Conservation (phyloP, 2,113 vertebrate genomes). For the Proteles cristata region DNA sequence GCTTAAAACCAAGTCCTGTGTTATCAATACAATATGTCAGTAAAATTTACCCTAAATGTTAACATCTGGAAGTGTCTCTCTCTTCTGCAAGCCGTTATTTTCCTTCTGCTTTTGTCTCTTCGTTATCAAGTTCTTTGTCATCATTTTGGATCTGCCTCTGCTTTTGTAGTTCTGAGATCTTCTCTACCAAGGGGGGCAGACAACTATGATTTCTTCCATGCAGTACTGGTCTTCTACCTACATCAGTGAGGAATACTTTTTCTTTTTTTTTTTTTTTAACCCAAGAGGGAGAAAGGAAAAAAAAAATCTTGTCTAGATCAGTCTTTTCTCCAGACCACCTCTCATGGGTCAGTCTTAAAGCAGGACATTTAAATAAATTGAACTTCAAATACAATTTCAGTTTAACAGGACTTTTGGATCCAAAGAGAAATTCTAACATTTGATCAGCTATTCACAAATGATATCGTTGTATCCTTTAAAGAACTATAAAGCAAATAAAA, state of each 20-base stretch:
- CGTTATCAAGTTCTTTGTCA: slow-evolving; percentile 4
- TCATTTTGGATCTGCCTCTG: not conserved
- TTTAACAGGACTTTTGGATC: slow-evolving; percentile 80
- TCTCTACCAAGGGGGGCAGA: not conserved
- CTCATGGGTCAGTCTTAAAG: slow-evolving; percentile 58
- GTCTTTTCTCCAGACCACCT: slow-evolving; percentile 59
- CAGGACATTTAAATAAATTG: slow-evolving; percentile 80
- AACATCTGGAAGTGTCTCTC: slow-evolving; percentile 21
- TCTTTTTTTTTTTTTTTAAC: slow-evolving; percentile 24
- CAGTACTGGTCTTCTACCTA: not conserved
- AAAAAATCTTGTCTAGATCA: slow-evolving; percentile 61
- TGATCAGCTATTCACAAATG: slow-evolving; percentile 87
- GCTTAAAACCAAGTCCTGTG: not conserved
- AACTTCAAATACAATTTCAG: slow-evolving; percentile 83
- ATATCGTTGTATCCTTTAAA: slow-evolving; percentile 86
- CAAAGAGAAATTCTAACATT: slow-evolving; percentile 85
- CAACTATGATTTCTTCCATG: not conserved
- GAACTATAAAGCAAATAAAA: slow-evolving; percentile 85
- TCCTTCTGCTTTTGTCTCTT: not conserved
- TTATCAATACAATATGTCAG: not conserved
- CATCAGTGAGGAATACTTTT: not conserved
- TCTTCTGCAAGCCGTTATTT: not conserved
- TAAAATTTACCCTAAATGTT: not conserved
- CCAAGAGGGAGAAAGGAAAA: not conserved
- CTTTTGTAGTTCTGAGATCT: slow-evolving; percentile 32